Conservation (phyloP, 2,797 vertebrate genomes). For the Corythornis leucogaster region DNA sequence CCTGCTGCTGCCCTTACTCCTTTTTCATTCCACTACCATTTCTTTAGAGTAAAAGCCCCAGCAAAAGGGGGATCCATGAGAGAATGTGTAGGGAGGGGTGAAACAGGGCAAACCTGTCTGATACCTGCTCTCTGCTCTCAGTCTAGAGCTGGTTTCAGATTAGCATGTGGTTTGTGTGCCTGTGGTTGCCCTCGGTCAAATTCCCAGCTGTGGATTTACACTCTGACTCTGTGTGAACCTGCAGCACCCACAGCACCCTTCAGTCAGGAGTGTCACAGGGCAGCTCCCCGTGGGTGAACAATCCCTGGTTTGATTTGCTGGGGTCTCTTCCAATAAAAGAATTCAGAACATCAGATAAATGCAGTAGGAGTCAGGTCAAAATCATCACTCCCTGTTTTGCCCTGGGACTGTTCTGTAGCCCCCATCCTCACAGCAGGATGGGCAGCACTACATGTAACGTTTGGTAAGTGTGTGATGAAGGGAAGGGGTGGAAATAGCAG, state of each 20-base stretch:
- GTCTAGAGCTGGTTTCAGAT: neutral
- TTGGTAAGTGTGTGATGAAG: neutral
- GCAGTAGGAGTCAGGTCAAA: neutral
- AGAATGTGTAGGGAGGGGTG: neutral
- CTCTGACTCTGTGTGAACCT: neutral
- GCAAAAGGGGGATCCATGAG: neutral
- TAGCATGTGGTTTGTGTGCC: neutral
- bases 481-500: neutral
- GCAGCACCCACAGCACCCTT: neutral
- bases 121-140: neutral
- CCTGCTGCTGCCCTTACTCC: neutral
- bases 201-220: neutral
- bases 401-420: neutral
- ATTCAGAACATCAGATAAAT: neutral
- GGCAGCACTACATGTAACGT: fast-evolving
- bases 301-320: neutral
- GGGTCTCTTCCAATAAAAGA: neutral
- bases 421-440: no score
- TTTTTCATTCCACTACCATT: neutral
- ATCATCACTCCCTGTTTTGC: neutral
- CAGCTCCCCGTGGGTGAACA: neutral
- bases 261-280: neutral
- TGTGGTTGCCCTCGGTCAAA: neutral
- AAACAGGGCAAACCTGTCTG: conserved; percentile 16
- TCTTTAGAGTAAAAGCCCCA: neutral